Conservation (phyloP, 2,113 vertebrate genomes). For the Mobula hypostoma region DNA sequence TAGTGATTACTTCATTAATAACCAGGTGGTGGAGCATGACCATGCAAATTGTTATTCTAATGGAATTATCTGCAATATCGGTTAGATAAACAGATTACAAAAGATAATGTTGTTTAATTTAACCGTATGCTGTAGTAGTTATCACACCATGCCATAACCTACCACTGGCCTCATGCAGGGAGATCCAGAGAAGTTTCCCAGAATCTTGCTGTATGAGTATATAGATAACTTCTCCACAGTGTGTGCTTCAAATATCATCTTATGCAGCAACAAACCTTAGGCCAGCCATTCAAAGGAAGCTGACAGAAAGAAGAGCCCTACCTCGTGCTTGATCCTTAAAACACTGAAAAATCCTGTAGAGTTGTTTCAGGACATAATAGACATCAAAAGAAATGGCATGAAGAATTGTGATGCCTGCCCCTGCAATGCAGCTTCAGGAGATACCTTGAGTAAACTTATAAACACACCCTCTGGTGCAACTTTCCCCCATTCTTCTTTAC, state of each 20-base stretch:
- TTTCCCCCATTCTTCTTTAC: no score
- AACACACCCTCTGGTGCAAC: no score
- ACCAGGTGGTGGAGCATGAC: not conserved
- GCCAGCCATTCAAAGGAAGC: not conserved
- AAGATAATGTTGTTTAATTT: not conserved
- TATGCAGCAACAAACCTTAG: not conserved
- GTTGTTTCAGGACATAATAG: no score
- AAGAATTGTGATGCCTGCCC: not conserved
- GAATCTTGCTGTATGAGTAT: not conserved
- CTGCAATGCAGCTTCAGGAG: not conserved
- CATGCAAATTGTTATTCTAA: conserved; percentile 18
- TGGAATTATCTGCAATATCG: not conserved
- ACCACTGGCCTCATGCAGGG: not conserved
- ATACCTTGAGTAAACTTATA: not conserved
- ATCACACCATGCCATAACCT: not conserved
- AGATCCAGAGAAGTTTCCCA: not conserved
- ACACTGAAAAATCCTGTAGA: not conserved
- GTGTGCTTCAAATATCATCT: not conserved
- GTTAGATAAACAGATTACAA: conserved; percentile 12
- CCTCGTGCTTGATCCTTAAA: not conserved
- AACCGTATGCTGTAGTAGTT: not conserved
- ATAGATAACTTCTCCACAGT: not conserved
- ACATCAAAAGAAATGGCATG: not conserved
- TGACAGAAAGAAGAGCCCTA: not conserved
- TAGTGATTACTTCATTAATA: conserved; percentile 22